Conservation (phyloP, 2,113 vertebrate species). For the Zosterops borbonicus region DNA sequence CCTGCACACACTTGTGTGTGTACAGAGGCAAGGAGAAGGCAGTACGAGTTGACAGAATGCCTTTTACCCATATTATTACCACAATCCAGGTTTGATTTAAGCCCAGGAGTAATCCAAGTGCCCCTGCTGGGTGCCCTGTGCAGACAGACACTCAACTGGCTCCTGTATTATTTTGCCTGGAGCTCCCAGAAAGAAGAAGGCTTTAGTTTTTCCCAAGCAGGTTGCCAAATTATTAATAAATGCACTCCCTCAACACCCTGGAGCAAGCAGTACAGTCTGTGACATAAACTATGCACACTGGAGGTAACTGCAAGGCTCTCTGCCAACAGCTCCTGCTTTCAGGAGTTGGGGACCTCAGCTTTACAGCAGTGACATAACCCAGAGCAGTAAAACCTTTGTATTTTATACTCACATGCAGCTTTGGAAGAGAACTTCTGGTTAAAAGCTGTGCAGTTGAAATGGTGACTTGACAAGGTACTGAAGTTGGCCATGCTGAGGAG, state of each 20-base stretch:
- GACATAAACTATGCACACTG: background rate
- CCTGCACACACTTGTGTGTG: background rate
- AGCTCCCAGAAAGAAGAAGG: background rate
- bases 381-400: background rate
- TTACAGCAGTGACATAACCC: background rate
- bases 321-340: background rate
- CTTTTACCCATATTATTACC: background rate
- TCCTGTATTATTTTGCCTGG: background rate
- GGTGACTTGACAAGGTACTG: background rate
- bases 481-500: background rate
- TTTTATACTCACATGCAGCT: background rate
- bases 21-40: background rate
- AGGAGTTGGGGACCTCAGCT: background rate
- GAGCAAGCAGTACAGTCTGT: background rate
- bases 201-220: conserved; percentile 7
- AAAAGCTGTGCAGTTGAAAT: background rate
- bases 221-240: background rate
- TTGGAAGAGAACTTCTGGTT: background rate
- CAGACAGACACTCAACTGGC: background rate
- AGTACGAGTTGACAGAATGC: background rate
- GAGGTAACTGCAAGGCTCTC: background rate
- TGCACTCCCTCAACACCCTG: background rate
- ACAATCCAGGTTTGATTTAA: background rate
- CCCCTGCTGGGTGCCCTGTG: background rate
- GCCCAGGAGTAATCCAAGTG: background rate